These are phyloP conservation scores for Himalopsyche tibetana DNA, from an alignment of 2,888 invertebrate species.

Conservation along the genomic window DNA sequence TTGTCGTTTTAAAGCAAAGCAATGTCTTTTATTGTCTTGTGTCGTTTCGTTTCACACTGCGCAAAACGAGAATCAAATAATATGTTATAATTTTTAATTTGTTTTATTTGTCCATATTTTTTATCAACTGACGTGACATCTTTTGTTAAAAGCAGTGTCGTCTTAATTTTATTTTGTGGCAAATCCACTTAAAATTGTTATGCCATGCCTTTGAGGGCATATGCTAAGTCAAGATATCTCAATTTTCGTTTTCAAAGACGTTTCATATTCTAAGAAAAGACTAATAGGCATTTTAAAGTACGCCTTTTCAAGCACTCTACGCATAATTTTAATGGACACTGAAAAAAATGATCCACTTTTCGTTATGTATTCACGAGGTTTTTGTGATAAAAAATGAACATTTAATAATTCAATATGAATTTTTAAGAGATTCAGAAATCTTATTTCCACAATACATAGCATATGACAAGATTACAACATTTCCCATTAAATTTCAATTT, in stretches of 20 bases:
- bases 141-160: slow-evolving; percentile 1
- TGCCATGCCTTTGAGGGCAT: slow-evolving; percentile 2
- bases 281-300: slow-evolving; percentile 43
- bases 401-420: slow-evolving; percentile 35
- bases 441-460: no score
- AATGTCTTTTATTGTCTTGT: no score
- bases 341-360: slow-evolving; percentile 3
- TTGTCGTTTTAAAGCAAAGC: no score
- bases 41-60: no score
- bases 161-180: slow-evolving; percentile 3
- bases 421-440: not conserved
- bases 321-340: slow-evolving; percentile 33
- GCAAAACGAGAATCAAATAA: no score
- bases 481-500: no score
- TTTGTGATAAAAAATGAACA: not conserved
- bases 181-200: slow-evolving; percentile 5
- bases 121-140: not conserved
- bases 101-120: no score
- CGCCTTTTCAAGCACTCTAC: slow-evolving; percentile 17
- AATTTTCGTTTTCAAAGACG: slow-evolving; percentile 24
- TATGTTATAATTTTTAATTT: no score
- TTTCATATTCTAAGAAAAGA: not conserved
- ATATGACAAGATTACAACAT: no score
- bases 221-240: slow-evolving; percentile 5
- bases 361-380: slow-evolving; percentile 39